phyloP scores from a whole-genome alignment of 2,797 vertebrate species.

The Pterois miles region DNA sequence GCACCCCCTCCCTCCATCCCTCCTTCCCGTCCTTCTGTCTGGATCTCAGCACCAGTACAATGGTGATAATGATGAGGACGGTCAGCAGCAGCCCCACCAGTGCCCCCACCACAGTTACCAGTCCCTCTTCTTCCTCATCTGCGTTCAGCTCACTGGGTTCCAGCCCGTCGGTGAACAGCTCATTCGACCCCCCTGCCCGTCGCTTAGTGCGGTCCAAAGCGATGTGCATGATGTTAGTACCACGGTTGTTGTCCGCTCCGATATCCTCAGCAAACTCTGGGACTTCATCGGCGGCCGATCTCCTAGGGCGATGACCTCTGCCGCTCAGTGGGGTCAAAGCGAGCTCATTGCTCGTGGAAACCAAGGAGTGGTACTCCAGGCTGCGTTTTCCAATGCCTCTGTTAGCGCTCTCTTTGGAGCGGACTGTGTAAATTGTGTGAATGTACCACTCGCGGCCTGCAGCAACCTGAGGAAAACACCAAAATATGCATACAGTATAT shows the following conservation, averaged over 20 bases:
- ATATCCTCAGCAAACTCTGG: conserved; percentile 83
- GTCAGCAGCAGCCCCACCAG: conserved; percentile 84
- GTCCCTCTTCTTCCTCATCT: conserved; percentile 65
- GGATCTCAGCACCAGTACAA: conserved; percentile 77
- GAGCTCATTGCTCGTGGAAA: conserved; percentile 42
- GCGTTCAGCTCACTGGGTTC: conserved; percentile 79
- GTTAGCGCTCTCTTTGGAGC: conserved; percentile 86
- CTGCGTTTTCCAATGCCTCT: conserved; percentile 92
- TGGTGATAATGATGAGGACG: conserved; percentile 72
- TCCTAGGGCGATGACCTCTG: conserved; percentile 69
- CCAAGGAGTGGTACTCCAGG: conserved; percentile 85
- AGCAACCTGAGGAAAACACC: conserved; percentile 84
- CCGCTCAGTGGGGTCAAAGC: background rate
- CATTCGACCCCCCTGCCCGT: conserved; percentile 58
- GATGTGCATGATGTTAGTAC: conserved; percentile 95
- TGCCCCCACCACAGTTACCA: conserved; percentile 82
- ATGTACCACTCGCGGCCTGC: conserved; percentile 95
- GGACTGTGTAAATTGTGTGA: conserved; percentile 94
- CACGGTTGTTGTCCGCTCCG: conserved; percentile 85
- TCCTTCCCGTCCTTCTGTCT: conserved; percentile 77
- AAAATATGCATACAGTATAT: background rate
- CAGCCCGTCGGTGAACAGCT: conserved; percentile 64
- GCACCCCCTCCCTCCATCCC: conserved; percentile 72
- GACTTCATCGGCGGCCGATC: conserved; percentile 70
- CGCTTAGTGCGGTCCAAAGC: conserved; percentile 82